Percentiles rank a stretch among this genome's conserved stretches.
phyloP scores from a whole-genome alignment of 92 coral and sea anemone genomes.

The Palythoa grandis region DNA sequence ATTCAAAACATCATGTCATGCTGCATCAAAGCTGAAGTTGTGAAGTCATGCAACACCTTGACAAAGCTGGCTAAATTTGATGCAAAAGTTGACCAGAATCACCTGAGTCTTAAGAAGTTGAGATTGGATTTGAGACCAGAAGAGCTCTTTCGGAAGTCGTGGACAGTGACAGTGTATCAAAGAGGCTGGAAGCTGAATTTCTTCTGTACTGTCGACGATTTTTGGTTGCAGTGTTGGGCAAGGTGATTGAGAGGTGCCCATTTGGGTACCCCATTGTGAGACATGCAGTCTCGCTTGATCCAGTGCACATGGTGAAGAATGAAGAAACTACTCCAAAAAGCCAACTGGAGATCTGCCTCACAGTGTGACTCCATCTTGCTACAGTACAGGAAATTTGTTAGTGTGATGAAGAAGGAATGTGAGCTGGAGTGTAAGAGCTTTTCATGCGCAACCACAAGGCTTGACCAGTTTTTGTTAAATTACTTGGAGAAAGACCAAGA shows the following conservation, averaged over 20 bases:
- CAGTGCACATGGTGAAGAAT: constrained; percentile 31
- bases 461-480: constrained; percentile 9
- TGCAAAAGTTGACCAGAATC: background rate
- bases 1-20: constrained; percentile 15
- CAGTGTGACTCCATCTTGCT: constrained; percentile 36
- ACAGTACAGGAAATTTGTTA: constrained; percentile 15
- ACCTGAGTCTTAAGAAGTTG: background rate
- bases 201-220: constrained; percentile 7
- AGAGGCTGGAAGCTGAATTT: constrained; percentile 32
- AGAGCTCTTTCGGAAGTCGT: constrained; percentile 30
- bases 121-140: constrained; percentile 31
- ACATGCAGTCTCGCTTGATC: constrained; percentile 25
- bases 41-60: constrained; percentile 18
- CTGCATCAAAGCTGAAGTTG: constrained; percentile 21
- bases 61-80: constrained; percentile 7
- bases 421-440: background rate
- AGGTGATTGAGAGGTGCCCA: constrained; percentile 36
- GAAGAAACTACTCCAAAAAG: constrained; percentile 30
- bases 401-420: constrained; percentile 13
- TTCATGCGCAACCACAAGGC: constrained; percentile 1
- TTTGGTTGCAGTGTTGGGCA: constrained; percentile 31
- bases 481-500: constrained; percentile 13
- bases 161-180: background rate
- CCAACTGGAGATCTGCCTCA: background rate
- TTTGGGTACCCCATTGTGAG: constrained; percentile 27